Evolutionary conservation across 2,113 vertebrate species (phyloP).

Genomic region (Callithrix jacchus): DNA sequence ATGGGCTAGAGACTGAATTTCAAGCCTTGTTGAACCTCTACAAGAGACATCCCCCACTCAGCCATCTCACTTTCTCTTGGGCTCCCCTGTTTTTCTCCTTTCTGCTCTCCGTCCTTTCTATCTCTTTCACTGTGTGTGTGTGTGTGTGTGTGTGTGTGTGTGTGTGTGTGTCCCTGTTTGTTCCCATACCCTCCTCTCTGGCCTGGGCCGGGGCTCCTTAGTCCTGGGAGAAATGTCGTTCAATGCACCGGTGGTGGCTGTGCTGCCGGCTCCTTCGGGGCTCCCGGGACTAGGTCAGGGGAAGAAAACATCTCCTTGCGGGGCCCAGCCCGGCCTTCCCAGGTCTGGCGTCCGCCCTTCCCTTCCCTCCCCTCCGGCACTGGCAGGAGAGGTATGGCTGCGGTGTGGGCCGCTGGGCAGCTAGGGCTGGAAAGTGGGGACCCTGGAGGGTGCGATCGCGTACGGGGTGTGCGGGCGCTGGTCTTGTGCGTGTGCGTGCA

Average conservation of each 20-base stretch:
- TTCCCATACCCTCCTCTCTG: background rate
- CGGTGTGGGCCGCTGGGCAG: background rate
- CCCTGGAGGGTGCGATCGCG: background rate
- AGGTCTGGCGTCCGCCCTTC: background rate
- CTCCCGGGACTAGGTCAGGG: background rate
- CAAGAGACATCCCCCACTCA: slow-evolving; percentile 60
- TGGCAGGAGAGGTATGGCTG: background rate
- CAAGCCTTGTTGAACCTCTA: slow-evolving; percentile 78
- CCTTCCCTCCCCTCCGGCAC: background rate
- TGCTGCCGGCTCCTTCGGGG: background rate
- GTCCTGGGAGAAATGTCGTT: background rate
- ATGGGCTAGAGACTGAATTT: slow-evolving; percentile 84
- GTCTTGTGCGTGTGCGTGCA: background rate
- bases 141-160: background rate
- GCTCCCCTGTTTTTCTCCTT: background rate
- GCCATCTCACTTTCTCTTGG: background rate
- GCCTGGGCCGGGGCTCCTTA: background rate
- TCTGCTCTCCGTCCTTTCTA: background rate
- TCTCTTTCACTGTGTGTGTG: background rate
- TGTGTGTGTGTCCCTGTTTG: background rate
- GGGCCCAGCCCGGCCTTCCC: background rate
- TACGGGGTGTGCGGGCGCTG: background rate
- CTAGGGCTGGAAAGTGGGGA: background rate
- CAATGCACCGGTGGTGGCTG: background rate
- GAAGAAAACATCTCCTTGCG: background rate